Evolutionary conservation across 2,113 vertebrate genomes (phyloP), one percentile per base, ranked within the genome.

Genomic region (human (Homo sapiens)): DNA sequence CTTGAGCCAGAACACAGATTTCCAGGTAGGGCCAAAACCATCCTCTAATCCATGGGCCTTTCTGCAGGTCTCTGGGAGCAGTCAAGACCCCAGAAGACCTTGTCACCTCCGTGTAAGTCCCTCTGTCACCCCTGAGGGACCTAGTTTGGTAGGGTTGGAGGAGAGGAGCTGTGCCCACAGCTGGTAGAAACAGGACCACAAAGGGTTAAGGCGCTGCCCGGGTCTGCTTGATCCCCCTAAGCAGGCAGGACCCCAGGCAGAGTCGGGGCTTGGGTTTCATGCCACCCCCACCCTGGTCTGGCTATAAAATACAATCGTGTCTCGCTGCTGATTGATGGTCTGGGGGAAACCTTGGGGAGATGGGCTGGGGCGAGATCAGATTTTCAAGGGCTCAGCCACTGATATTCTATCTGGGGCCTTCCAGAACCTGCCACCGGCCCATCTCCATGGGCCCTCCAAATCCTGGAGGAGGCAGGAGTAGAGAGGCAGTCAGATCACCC

Each of bases 231-330:
- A 97, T 66, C 98, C 93, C 50, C 38, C 86, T 52, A 16, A 90
- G 95, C 16, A 8, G 86, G 68, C 96, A 76, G 30, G 90, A 96
- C 96, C 97, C 98, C 93, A 97, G 97, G 89, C 32, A 0, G 91
- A 85, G 90, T 8, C 0, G 3, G 84, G 96, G 98, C 72, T 98
- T 98, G 97, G 66, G 98, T 98, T 98, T 98, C 98, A 97, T 13
- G 84, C 43, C 93, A 45, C 79, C 72, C 90, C 93, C 75, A 59
- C 94, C 32, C 8, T 40, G 25, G 92, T 80, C 93, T 4, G 93
- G 94, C 98, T 97, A 35, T 98, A 98, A 98, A 98, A 98, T 27
- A 97, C 0, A 55, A 98, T 97, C 97, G 1, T 73, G 97, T 96
- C 98, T 96, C 91, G 1, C 89, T 78, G 27, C 97, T 98, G 98